Evolutionary conservation across 2,113 vertebrate genomes (phyloP), one percentile per base, ranked within the genome.

Genomic region (Clarias magur): DNA sequence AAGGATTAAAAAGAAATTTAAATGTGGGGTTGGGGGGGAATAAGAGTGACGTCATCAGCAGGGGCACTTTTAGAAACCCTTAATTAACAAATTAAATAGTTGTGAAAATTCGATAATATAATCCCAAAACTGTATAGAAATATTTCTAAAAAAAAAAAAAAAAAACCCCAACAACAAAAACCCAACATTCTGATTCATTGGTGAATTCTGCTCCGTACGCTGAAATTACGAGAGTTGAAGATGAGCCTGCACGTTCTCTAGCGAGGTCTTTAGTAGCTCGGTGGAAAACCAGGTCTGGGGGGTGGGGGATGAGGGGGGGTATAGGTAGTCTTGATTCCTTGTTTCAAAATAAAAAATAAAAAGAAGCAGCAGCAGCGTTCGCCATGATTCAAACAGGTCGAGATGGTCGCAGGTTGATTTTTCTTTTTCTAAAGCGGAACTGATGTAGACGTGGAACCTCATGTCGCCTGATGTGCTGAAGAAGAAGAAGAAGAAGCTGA

Each of bases 261-360:
- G 8, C 16, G 5, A 19, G 10, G 72, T 21, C 38, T 53, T 6
- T 48, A 25, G 70, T 23, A 80, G 83, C 63, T 56, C 34, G 30
- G 76, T 80, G 30, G 13, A 34, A 8, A 42, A 63, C 34, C 48
- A 48, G 48, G 48, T 48, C 48, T 48, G 7, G 1, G 48, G 7
- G 5, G 6, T 0, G 48, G 7, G 6, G 1, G 48, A 8, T 8
- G 48, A 8, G n/a, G 8, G 11, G 12, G 23, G 21, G 23, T 21
- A 73, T 85, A 85, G 84, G 84, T 85, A 85, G 84, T 85, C 84
- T 68, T 21, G 56, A 62, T 75, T 60, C 34, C 48, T 48, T 48
- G n/a, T 68, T 25, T 48, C 38, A 48, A 48, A 48, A 48, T 48
- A 48, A 48, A 48, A 48, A 48, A 48, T 6, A 23, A 21, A 42